Evolutionary conservation across 2,888 invertebrate species (phyloP).

Genomic region (Unio delphinus): DNA sequence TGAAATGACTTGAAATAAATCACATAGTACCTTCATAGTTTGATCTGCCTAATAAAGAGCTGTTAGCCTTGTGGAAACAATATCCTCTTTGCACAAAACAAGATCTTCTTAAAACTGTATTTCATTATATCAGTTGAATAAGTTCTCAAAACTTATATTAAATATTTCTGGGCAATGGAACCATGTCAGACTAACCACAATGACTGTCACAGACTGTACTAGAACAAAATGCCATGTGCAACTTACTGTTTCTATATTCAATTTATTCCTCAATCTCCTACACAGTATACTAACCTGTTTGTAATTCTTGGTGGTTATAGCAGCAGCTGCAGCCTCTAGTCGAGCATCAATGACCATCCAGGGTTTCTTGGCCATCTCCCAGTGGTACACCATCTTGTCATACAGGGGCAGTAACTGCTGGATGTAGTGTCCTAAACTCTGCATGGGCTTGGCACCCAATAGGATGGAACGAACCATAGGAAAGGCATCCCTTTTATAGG

Average conservation of each 20-base stretch:
- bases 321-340: slow-evolving; percentile 35
- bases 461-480: slow-evolving; percentile 27
- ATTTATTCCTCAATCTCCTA: neutral
- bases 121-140: too few species aligned
- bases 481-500: slow-evolving; percentile 23
- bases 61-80: too few species aligned
- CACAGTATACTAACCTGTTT: slow-evolving; percentile 18
- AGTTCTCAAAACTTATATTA: too few species aligned
- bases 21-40: too few species aligned
- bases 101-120: too few species aligned
- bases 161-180: too few species aligned
- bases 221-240: too few species aligned
- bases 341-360: slow-evolving; percentile 23
- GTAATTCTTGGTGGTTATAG: slow-evolving; percentile 23
- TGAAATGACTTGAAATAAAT: too few species aligned
- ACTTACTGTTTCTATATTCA: neutral
- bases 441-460: slow-evolving; percentile 21
- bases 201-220: too few species aligned
- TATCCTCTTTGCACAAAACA: too few species aligned
- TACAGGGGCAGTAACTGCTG: slow-evolving; percentile 37
- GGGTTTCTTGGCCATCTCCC: slow-evolving; percentile 28
- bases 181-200: too few species aligned
- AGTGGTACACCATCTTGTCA: slow-evolving; percentile 33
- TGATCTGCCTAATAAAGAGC: too few species aligned
- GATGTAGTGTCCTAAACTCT: slow-evolving; percentile 15